Conservation (phyloP, 2,888 invertebrate species). For the Ommatoiulus sabulosus region DNA sequence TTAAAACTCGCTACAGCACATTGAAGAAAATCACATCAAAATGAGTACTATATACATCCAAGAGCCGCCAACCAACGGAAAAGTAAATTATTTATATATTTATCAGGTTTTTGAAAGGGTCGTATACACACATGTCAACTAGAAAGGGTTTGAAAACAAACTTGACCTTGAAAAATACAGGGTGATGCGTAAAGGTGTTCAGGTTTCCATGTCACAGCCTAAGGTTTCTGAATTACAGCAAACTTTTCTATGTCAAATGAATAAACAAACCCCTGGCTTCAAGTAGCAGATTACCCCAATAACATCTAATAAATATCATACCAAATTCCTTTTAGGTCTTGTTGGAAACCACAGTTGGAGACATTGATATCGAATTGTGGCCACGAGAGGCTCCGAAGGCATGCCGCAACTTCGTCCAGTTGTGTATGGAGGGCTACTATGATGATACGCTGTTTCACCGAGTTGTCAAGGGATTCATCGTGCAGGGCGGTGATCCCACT, state of each 20-base stretch:
- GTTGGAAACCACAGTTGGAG: conserved; percentile 91
- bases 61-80: conserved; percentile 95
- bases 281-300: neutral
- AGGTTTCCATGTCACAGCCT: too few species aligned
- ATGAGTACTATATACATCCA: conserved; percentile 99
- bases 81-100: conserved; percentile 73
- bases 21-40: neutral
- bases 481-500: conserved; percentile 96
- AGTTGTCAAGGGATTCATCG: conserved; percentile 93
- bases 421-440: conserved; percentile 97
- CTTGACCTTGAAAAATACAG: neutral
- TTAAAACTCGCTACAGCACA: too few species aligned
- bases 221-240: too few species aligned
- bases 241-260: too few species aligned
- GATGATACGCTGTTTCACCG: conserved; percentile 93
- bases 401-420: conserved; percentile 91
- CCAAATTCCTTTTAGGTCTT: conserved; percentile 76
- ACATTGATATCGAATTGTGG: conserved; percentile 98
- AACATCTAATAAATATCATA: neutral
- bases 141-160: too few species aligned
- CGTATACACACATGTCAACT: too few species aligned
- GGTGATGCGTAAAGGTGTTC: neutral
- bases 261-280: too few species aligned
- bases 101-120: conserved; percentile 23
- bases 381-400: conserved; percentile 96